Evolutionary conservation across 2,113 vertebrate species (phyloP).

Genomic region (Xyliphius kryptos): DNA sequence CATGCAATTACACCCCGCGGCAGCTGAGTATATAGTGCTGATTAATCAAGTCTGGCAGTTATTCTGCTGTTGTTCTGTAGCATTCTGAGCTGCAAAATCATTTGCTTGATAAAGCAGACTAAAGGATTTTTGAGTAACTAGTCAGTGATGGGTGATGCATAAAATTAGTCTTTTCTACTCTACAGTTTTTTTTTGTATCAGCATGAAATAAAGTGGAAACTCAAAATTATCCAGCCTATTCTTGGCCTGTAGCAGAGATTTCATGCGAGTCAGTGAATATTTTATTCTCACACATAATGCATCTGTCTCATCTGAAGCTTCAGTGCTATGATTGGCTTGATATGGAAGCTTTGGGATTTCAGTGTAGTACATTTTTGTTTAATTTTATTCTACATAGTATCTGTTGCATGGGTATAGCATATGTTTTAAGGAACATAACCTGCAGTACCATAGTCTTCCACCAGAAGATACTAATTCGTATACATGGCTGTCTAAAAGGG

Average conservation of each 20-base stretch:
- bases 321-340: background rate
- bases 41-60: constrained; percentile 9
- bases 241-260: constrained; percentile 3
- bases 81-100: background rate
- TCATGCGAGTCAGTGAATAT: constrained; percentile 5
- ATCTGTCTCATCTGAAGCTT: constrained; percentile 1
- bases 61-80: background rate
- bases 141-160: background rate
- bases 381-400: too few relatives aligned
- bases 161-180: background rate
- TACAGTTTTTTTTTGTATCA: background rate
- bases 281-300: constrained; percentile 1
- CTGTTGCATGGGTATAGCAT: too few relatives aligned
- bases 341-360: background rate
- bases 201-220: background rate
- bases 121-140: background rate
- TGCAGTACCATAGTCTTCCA: too few relatives aligned
- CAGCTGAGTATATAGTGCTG: background rate
- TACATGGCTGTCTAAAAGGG: too few relatives aligned
- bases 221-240: background rate
- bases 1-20: background rate
- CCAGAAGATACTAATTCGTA: too few relatives aligned
- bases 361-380: background rate
- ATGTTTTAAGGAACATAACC: too few relatives aligned
- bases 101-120: background rate